Evolutionary conservation across 2,888 invertebrate genomes (phyloP).

Genomic region (Zeuzera pyrina): DNA sequence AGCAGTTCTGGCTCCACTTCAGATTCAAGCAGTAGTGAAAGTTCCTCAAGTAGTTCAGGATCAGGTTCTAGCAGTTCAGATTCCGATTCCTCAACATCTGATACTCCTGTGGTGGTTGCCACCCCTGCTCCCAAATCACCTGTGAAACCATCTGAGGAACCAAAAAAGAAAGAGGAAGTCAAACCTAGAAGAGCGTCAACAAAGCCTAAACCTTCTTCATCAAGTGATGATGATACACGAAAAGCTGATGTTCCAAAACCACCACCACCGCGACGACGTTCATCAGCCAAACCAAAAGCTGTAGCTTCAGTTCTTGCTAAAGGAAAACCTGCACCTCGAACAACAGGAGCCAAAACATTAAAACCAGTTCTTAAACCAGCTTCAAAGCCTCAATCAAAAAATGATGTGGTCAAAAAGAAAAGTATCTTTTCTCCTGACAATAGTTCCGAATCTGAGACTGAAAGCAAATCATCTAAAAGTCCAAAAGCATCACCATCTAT

Average conservation of each 20-base stretch:
- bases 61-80: constrained; percentile 81
- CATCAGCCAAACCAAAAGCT: constrained; percentile 74
- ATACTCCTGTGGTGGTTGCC: constrained; percentile 29
- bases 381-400: constrained; percentile 37
- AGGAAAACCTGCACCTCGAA: constrained; percentile 42
- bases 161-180: constrained; percentile 45
- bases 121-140: constrained; percentile 29
- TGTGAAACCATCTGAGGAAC: constrained; percentile 39
- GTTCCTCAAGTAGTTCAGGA: constrained; percentile 79
- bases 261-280: constrained; percentile 60
- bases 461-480: constrained; percentile 49
- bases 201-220: constrained; percentile 64
- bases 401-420: constrained; percentile 73
- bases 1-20: constrained; percentile 78
- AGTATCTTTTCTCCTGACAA: constrained; percentile 89
- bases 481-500: constrained; percentile 42
- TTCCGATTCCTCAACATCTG: constrained; percentile 77
- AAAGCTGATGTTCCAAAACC: constrained; percentile 51
- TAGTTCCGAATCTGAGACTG: constrained; percentile 57
- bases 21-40: constrained; percentile 79
- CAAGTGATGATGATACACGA: constrained; percentile 75
- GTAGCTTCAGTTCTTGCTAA: constrained; percentile 76
- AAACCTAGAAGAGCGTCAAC: constrained; percentile 40
- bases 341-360: constrained; percentile 56
- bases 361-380: constrained; percentile 51